Conservation (phyloP, 2,113 vertebrate species). For the Stictonetta naevosa region DNA sequence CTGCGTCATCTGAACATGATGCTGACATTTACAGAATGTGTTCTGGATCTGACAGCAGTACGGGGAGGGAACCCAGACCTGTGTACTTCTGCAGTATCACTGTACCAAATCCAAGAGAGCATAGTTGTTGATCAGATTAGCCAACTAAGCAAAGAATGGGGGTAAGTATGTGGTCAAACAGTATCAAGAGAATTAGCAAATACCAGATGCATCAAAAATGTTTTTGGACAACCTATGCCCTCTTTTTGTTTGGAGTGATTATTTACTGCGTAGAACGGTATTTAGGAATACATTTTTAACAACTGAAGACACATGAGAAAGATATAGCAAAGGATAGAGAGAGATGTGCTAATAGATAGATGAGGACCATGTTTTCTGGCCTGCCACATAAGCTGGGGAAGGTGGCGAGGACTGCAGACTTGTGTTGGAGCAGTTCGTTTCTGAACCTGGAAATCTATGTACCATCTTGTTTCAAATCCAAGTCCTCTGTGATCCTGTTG, state of each 20-base stretch:
- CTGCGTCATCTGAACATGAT: conserved; percentile 92
- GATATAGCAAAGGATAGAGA: not conserved
- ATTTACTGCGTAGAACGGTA: not conserved
- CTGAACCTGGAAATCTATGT: not conserved
- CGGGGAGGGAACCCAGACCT: conserved; percentile 86
- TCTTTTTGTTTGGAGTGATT: not conserved
- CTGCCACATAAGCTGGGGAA: not conserved
- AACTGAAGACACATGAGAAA: not conserved
- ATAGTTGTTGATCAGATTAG: conserved; percentile 97
- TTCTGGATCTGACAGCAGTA: conserved; percentile 91
- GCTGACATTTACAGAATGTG: conserved; percentile 93
- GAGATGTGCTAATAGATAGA: not conserved
- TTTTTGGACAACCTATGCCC: not conserved
- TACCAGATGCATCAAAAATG: not conserved
- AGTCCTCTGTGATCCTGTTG: not conserved
- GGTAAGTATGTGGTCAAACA: conserved; percentile 74
- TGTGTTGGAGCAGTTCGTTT: not conserved
- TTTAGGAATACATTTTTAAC: not conserved
- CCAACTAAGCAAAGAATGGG: conserved; percentile 97
- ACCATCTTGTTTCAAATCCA: not conserved
- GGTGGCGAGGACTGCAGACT: not conserved
- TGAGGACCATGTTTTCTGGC: not conserved
- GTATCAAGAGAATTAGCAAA: not conserved
- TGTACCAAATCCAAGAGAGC: conserved; percentile 94
- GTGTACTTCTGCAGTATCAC: conserved; percentile 84